Base-by-base conservation (phyloP, 2,113 vertebrate species). In the Peromyscus leucopus region DNA sequence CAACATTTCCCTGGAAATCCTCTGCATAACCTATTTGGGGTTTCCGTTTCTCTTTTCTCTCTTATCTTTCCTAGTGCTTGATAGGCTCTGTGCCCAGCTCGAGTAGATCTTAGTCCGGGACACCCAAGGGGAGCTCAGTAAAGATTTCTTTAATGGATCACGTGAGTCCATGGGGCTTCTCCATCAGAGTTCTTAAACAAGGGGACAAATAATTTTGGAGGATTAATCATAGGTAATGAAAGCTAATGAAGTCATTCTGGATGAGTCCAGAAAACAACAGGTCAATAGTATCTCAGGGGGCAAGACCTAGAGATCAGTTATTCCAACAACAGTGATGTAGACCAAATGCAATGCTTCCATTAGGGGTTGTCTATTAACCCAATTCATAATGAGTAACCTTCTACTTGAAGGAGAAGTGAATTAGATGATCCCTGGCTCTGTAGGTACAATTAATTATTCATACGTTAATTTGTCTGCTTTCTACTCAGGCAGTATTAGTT, bases 311-410 rank as follows among this genome's bases (percentile, higher is more conserved):
- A 94, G 83, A 88, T 42, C 61, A 71, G 72, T 88, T 79, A 80
- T 90, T 86, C 59, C 28, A 87, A 55, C 83, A 80, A 82, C 31
- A 51, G 26, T 2, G 3, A 76, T 63, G 78, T 0, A 90, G 83
- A 46, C 48, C 4, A 13, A 82, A 85, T 10, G 28, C 7, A 46
- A 88, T 28, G 46, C 71, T 94, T 93, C 90, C 89, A 79, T 63
- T 86, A 83, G 2, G 5, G 59, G 36, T 48, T 91, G 91, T 83
- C 85, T 94, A 75, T 92, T 94, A 84, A 95, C 93, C 59, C 31
- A 19, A 80, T 94, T 87, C 87, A 90, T 63, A 96, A 65, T 92
- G 57, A 97, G 92, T 74, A 90, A 96, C 33, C 80, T 95, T 90
- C 65, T 48, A 26, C 57, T 16, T 65, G 88, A 84, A 69, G 31